A percentile compares a stretch with the other conserved stretches of the same genome.
These are phyloP conservation scores for Cerceris ruficornis DNA, from an alignment of 2,888 invertebrate species.

Conservation along the genomic window DNA sequence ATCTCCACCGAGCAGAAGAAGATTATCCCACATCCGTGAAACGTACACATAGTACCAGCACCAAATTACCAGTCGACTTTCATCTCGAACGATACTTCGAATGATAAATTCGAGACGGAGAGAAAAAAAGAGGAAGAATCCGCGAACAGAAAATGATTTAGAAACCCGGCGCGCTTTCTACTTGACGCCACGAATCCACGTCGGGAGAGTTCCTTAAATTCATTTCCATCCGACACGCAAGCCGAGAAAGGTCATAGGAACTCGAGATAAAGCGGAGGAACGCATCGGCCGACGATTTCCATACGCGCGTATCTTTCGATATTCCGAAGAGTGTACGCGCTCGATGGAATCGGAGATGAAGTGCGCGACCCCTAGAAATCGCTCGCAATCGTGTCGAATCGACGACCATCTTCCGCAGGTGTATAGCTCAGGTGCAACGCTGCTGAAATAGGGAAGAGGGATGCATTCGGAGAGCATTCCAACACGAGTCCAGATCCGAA, in stretches of 20 bases:
- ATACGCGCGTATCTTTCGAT: slow-evolving; percentile 3
- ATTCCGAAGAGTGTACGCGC: slow-evolving; percentile 25
- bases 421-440: slow-evolving; percentile 59
- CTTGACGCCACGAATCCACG: not conserved
- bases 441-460: slow-evolving; percentile 42
- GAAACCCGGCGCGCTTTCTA: not conserved
- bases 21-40: not conserved
- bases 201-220: no score
- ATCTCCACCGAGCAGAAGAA: not conserved
- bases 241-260: no score
- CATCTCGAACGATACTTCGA: not conserved
- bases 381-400: slow-evolving; percentile 53
- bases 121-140: not conserved
- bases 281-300: slow-evolving; percentile 16
- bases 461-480: slow-evolving; percentile 65
- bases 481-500: slow-evolving; percentile 67
- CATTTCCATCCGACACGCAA: no score
- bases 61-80: no score
- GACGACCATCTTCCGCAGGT: slow-evolving; percentile 57
- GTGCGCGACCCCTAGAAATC: slow-evolving; percentile 64
- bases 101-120: not conserved
- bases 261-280: not conserved
- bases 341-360: slow-evolving; percentile 60
- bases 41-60: not conserved
- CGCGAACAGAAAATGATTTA: no score